A percentile compares a stretch with the other conserved stretches of the same genome.
phyloP scores from a whole-genome alignment of 2,888 invertebrate species.

The Catocala sponsa region DNA sequence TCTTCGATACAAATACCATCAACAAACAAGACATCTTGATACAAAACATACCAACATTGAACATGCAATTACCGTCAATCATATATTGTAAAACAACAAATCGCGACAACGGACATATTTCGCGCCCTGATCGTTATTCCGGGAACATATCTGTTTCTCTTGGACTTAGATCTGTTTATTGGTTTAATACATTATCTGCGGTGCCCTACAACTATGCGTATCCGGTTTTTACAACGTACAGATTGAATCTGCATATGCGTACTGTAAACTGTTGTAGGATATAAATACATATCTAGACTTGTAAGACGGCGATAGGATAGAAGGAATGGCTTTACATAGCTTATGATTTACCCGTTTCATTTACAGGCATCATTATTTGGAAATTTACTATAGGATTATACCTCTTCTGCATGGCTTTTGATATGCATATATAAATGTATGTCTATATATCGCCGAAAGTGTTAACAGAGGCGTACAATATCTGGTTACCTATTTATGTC shows the following conservation, averaged over 20 bases:
- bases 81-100: constrained; percentile 56
- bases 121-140: constrained; percentile 26
- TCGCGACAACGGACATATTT: constrained; percentile 35
- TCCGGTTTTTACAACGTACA: constrained; percentile 27
- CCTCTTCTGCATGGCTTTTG: too few relatives aligned
- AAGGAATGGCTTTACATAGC: too few relatives aligned
- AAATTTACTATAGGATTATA: too few relatives aligned
- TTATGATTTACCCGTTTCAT: too few relatives aligned
- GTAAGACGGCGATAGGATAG: too few relatives aligned
- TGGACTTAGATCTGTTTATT: constrained; percentile 66
- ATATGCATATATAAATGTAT: too few relatives aligned
- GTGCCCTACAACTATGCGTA: constrained; percentile 25
- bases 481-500: too few relatives aligned
- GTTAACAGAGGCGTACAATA: too few relatives aligned
- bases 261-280: not conserved
- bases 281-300: too few relatives aligned
- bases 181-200: constrained; percentile 35
- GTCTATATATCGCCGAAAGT: too few relatives aligned
- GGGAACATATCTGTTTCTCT: constrained; percentile 68
- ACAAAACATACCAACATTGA: constrained; percentile 21
- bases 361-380: too few relatives aligned
- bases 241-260: not conserved
- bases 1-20: constrained; percentile 14
- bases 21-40: constrained; percentile 25
- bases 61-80: constrained; percentile 61